Conservation (phyloP, 2,113 vertebrate genomes). For the Austrofundulus limnaeus region DNA sequence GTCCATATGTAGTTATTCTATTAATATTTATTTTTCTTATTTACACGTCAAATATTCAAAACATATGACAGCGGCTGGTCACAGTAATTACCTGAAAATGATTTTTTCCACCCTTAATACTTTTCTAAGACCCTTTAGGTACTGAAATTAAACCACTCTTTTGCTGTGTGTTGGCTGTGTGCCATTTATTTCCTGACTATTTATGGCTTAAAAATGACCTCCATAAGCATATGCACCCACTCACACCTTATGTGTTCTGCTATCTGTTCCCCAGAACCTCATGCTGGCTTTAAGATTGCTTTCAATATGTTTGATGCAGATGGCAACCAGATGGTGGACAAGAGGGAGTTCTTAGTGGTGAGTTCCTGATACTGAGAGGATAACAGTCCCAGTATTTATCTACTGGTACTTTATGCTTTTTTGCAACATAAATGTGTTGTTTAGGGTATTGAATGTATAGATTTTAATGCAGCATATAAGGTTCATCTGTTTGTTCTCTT, state of each 20-base stretch:
- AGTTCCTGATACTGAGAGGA: slow-evolving; percentile 63
- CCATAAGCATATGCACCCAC: slow-evolving; percentile 30
- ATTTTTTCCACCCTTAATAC: background rate
- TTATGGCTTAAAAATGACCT: slow-evolving; percentile 41
- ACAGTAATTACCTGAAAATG: background rate
- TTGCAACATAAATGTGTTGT: background rate
- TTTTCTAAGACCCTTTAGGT: background rate
- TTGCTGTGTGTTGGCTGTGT: background rate
- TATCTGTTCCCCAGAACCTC: slow-evolving; percentile 86
- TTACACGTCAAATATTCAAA: background rate
- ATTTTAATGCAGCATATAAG: slow-evolving; percentile 1
- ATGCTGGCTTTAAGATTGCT: slow-evolving; percentile 97
- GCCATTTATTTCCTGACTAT: slow-evolving; percentile 18
- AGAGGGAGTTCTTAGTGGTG: slow-evolving; percentile 98
- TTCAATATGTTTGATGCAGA: slow-evolving; percentile 99
- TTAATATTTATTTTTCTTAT: background rate
- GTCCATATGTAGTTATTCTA: too few species aligned
- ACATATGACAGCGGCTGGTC: background rate
- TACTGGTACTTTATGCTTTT: background rate
- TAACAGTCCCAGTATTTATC: slow-evolving; percentile 27
- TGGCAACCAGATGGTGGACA: slow-evolving; percentile 99
- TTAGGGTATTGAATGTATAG: background rate
- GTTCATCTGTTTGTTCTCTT: background rate
- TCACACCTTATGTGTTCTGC: slow-evolving; percentile 59
- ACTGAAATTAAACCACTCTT: background rate